Percentiles rank a stretch among this genome's conserved stretches.
Conservation (phyloP, 2,888 invertebrate genomes). For the Pollenia labialis region DNA sequence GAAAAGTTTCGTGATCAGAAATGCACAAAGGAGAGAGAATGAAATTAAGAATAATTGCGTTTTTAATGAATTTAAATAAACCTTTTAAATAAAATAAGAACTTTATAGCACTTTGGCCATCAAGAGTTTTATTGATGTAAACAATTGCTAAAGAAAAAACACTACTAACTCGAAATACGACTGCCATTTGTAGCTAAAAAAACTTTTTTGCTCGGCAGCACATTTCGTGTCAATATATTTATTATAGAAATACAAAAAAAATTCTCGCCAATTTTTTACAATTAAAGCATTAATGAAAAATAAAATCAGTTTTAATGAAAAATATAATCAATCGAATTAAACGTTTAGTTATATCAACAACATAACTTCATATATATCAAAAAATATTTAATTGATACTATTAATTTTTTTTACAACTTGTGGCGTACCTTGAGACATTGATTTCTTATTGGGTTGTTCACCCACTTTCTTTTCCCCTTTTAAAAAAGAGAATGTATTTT, state of each 20-base stretch:
- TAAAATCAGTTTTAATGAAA: too few relatives aligned
- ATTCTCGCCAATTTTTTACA: too few relatives aligned
- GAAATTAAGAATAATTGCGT: not conserved
- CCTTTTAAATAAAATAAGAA: constrained; percentile 36
- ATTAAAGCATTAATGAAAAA: too few relatives aligned
- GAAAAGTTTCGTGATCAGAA: not conserved
- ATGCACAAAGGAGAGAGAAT: not conserved
- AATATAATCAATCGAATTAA: too few relatives aligned
- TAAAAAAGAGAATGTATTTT: constrained; percentile 21
- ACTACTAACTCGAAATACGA: not conserved
- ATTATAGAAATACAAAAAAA: too few relatives aligned
- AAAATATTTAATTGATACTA: too few relatives aligned
- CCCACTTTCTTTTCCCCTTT: not conserved
- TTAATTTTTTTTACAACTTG: too few relatives aligned
- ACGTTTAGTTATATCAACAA: too few relatives aligned
- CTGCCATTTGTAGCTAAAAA: too few relatives aligned
- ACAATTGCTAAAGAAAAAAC: not conserved
- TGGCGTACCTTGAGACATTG: not conserved
- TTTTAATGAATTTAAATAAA: constrained; percentile 26
- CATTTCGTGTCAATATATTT: too few relatives aligned
- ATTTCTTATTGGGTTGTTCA: not conserved
- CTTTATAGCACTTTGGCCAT: not conserved
- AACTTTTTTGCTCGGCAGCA: too few relatives aligned
- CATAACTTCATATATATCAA: too few relatives aligned
- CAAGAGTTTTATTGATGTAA: not conserved